Conservation (phyloP, 2,797 vertebrate genomes). For the Spinus pinus region DNA sequence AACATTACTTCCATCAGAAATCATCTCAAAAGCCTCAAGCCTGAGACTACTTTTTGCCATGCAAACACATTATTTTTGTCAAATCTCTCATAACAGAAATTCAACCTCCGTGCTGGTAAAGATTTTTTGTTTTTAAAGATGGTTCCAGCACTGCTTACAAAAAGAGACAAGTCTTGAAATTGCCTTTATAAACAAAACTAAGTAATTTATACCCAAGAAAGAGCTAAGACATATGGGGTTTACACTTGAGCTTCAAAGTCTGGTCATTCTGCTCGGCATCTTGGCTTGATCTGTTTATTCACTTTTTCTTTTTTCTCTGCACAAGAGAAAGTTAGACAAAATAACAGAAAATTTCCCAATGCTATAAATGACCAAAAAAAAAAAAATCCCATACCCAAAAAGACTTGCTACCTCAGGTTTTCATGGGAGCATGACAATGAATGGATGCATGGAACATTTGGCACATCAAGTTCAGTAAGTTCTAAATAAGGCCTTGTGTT, state of each 20-base stretch:
- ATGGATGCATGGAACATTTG: neutral
- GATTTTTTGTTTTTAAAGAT: neutral
- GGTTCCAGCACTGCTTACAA: neutral
- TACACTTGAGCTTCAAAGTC: neutral
- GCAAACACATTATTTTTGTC: neutral
- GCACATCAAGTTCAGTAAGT: neutral
- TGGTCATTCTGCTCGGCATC: neutral
- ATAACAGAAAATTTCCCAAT: neutral
- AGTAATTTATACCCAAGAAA: neutral
- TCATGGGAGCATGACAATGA: neutral
- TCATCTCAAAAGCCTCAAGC: neutral
- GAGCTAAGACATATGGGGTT: neutral
- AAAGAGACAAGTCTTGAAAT: neutral
- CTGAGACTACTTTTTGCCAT: neutral
- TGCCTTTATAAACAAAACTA: conserved; percentile 4
- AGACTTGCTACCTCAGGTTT: neutral
- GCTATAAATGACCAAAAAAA: neutral
- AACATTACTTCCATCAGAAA: neutral
- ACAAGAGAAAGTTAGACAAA: too few relatives aligned
- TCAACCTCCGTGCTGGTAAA: neutral
- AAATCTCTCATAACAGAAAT: neutral
- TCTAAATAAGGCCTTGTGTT: neutral
- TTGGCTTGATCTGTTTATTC: conserved; percentile 17
- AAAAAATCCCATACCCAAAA: neutral
- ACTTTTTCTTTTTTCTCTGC: neutral